Evolutionary conservation across 2,797 vertebrate species (phyloP).

Genomic region (Tiaroga cobitis): DNA sequence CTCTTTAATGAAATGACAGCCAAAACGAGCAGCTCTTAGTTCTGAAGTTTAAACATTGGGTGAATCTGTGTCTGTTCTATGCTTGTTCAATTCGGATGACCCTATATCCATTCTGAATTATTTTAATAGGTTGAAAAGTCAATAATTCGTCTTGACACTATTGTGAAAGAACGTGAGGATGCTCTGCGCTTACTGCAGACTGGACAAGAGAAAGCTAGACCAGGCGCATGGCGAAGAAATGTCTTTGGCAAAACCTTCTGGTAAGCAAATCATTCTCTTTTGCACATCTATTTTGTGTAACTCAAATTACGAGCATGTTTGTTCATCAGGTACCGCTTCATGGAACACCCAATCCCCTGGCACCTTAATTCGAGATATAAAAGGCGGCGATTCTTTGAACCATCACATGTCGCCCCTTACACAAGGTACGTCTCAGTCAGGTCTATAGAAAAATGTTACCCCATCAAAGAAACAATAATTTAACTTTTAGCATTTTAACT

Average conservation of each 20-base stretch:
- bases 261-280: conserved; percentile 68
- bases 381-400: conserved; percentile 85
- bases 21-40: background rate
- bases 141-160: conserved; percentile 85
- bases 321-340: conserved; percentile 86
- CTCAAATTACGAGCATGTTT: background rate
- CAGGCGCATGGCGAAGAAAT: conserved; percentile 90
- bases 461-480: background rate
- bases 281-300: background rate
- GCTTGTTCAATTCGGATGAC: background rate
- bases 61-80: background rate
- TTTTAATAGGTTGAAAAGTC: conserved; percentile 83
- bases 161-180: conserved; percentile 89
- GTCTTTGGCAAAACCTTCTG: conserved; percentile 87
- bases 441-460: background rate
- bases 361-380: conserved; percentile 87
- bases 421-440: conserved; percentile 80
- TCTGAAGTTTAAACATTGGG: background rate
- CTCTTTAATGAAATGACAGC: background rate
- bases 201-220: conserved; percentile 87
- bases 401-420: conserved; percentile 81
- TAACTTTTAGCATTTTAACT: background rate
- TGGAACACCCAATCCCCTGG: conserved; percentile 93
- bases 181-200: conserved; percentile 92
- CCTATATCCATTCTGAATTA: background rate